These are phyloP conservation scores for Thinocorus orbignyianus DNA, from an alignment of 2,113 vertebrate species.

Conservation along the genomic window DNA sequence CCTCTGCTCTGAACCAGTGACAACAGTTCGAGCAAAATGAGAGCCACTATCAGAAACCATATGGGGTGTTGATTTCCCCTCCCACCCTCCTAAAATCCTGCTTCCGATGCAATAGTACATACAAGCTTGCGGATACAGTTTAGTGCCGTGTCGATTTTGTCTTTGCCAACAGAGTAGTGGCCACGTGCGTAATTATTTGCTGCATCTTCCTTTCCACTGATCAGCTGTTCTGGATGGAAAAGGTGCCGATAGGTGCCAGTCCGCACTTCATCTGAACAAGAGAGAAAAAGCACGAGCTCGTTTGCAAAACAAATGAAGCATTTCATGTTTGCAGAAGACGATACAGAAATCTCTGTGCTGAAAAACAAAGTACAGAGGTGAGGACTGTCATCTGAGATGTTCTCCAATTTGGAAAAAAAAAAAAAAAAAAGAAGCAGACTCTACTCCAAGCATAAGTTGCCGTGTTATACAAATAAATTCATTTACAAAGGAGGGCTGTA, in stretches of 20 bases:
- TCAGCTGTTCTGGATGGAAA: constrained; percentile 77
- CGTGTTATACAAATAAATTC: neutral
- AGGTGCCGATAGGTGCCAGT: constrained; percentile 71
- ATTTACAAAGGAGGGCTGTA: neutral
- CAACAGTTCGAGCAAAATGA: neutral
- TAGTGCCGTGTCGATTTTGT: constrained; percentile 72
- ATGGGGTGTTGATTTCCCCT: neutral
- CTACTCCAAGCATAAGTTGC: neutral
- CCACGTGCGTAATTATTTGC: constrained; percentile 79
- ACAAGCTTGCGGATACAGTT: constrained; percentile 78
- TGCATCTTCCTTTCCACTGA: constrained; percentile 77
- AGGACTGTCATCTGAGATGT: neutral
- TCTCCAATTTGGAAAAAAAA: neutral
- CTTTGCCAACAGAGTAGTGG: constrained; percentile 76
- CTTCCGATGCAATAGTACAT: neutral
- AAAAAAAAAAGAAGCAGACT: neutral
- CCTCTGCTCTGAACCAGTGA: neutral
- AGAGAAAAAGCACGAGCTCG: neutral
- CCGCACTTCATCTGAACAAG: constrained; percentile 72
- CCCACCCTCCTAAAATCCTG: neutral
- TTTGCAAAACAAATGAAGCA: neutral
- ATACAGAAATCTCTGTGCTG: neutral
- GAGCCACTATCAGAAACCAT: neutral
- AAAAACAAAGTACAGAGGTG: neutral
- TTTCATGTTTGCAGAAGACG: neutral